Percentiles rank a stretch among this genome's conserved stretches.
phyloP scores from a whole-genome alignment of 2,888 invertebrate species.

The Patella ulyssiponensis region DNA sequence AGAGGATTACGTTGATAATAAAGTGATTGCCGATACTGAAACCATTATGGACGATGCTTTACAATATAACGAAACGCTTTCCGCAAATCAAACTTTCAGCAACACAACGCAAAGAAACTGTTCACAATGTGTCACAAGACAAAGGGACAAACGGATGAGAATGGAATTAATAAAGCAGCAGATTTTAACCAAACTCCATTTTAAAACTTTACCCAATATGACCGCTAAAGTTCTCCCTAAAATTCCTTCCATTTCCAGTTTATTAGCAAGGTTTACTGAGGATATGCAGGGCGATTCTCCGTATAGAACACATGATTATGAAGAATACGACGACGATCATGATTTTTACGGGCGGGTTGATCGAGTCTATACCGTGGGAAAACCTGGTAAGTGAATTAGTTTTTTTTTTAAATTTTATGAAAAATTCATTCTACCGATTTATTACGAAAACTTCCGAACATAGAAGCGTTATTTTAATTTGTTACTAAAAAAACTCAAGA shows the following conservation, averaged over 20 bases:
- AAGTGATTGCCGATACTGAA: too few relatives aligned
- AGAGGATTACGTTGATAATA: too few relatives aligned
- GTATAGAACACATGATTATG: conserved; percentile 25
- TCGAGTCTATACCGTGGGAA: conserved; percentile 45
- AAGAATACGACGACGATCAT: conserved; percentile 41
- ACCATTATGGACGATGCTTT: too few relatives aligned
- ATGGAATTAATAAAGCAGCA: conserved; percentile 43
- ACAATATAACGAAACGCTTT: too few relatives aligned
- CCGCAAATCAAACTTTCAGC: too few relatives aligned
- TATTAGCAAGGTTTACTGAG: conserved; percentile 44
- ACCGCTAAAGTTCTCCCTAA: conserved; percentile 52
- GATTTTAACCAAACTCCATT: conserved; percentile 50
- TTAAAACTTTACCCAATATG: conserved; percentile 52
- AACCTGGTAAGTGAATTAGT: conserved; percentile 42
- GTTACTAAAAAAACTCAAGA: too few relatives aligned
- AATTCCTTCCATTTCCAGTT: conserved; percentile 48
- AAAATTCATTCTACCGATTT: too few relatives aligned
- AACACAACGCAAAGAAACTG: conserved; percentile 18
- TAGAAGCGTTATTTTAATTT: too few relatives aligned
- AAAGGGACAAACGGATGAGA: conserved; percentile 41
- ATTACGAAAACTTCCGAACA: too few relatives aligned
- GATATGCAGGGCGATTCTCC: conserved; percentile 53
- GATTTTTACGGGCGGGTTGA: conserved; percentile 47
- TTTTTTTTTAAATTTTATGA: too few relatives aligned
- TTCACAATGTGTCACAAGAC: conserved; percentile 39